Evolutionary conservation across 2,113 vertebrate genomes (phyloP), one percentile per base, ranked within the genome.

Genomic region (Peucedramus taeniatus): DNA sequence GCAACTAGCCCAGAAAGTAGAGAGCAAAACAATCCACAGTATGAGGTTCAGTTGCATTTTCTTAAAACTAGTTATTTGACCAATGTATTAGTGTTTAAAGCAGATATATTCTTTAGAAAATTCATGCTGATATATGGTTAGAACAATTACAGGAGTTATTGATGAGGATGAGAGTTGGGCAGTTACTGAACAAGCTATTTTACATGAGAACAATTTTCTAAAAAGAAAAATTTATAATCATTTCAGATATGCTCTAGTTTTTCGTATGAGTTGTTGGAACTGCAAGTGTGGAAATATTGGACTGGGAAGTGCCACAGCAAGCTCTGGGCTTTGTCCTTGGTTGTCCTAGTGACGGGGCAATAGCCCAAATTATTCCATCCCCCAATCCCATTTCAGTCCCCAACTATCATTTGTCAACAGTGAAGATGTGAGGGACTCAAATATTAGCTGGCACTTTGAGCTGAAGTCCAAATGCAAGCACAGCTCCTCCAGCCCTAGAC

Each of bases 271-370:
- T 6, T 76, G 12, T 49, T 7, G 4, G 53, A 81, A 33, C 50
- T 78, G 51, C 37, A 42, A 10, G 11, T 37, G 7, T 47, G 13
- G 54, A 64, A 44, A 17, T 0, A 0, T 1, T n/a, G 23, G 40
- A 28, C 26, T 85, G 40, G 60, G 19, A 81, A 21, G 20, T 64
- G 37, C 17, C 7, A 8, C 33, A 22, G 40, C 17, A 8, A 42
- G 9, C 27, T 63, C 20, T 59, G 44, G 22, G 11, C 24, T 66
- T 7, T 19, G 22, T 63, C 39, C n/a, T 42, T 59, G 13, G 8
- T 69, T 79, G 42, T 75, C 9, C 15, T 47, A 71, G 16, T 3
- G 1, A 11, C 11, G 49, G 24, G 13, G 4, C 59, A 69, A 20
- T 15, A 39, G 66, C 39, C 12, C 15, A 45, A 16, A 57, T 30